Base-by-base conservation (phyloP, 2,113 vertebrate species). In the Gnathonemus longibarbis region DNA sequence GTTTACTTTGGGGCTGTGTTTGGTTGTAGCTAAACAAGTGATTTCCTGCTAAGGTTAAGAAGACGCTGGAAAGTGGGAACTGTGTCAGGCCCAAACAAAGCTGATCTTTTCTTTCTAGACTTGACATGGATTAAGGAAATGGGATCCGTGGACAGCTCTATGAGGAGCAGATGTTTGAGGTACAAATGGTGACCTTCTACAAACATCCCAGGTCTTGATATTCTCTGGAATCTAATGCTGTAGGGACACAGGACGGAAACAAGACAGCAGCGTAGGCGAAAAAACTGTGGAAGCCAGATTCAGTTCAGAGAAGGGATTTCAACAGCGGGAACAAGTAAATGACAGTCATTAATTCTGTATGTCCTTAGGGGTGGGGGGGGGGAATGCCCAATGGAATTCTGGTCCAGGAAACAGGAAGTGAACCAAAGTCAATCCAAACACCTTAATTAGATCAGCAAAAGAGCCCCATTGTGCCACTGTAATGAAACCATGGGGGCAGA, bases 81-180 rank as follows among this genome's bases (percentile, higher is more conserved):
- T 95, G 94, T 91, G 91, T 93, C 93, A 94, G 91, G 89, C 93
- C 90, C 92, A 93, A 91, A 89, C 93, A 94, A 94, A 95, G 93
- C 91, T 93, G 93, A 95, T 94, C 95, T 94, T 94, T 91, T 90
- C 89, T 92, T 87, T 90, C 90, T 92, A 92, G 90, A 86, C 39
- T 91, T 92, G 88, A 94, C 91, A 91, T 92, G 94, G 93, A 92
- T 94, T 94, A 93, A 93, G 94, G 94, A 93, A 96, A 95, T 92
- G 85, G 94, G 92, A 93, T 93, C 91, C 90, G 87, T 0, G 0
- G 93, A 90, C 92, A 88, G 90, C 93, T 94, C 89, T 92, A 95
- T 93, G 93, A 93, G 92, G 92, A 95, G 94, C 94, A 96, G 95
- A 95, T 95, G 95, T 95, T 91, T 90, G 91, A 91, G 90, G 93